phyloP scores from a whole-genome alignment of 2,113 vertebrate species.

The Vanacampus margaritifer region DNA sequence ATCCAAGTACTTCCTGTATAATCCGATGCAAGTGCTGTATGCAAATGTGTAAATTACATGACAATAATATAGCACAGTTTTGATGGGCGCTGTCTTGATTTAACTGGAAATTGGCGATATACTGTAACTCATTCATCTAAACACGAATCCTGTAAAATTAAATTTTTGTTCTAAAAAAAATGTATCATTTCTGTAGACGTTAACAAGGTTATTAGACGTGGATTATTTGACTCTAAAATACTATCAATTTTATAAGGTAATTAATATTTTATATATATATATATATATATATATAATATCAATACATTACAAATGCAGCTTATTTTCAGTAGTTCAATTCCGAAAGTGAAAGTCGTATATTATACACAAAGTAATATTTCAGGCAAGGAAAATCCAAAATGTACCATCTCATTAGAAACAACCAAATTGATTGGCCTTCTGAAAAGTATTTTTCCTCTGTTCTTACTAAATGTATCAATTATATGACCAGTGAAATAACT shows the following conservation, averaged over 20 bases:
- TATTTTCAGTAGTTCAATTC: too few species aligned
- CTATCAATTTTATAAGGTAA: neutral
- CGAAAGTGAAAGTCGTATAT: too few species aligned
- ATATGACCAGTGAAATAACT: neutral
- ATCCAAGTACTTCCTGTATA: neutral
- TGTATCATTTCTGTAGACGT: neutral
- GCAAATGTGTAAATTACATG: neutral
- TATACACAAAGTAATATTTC: too few species aligned
- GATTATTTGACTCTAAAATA: neutral
- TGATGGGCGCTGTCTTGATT: neutral
- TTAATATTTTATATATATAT: too few species aligned
- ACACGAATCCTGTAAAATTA: neutral
- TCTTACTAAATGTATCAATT: neutral
- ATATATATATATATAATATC: too few species aligned
- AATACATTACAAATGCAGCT: too few species aligned
- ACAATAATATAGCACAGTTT: neutral
- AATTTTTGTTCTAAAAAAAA: neutral
- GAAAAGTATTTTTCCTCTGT: neutral
- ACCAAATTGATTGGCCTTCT: neutral
- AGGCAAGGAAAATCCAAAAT: too few species aligned
- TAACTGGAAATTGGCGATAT: neutral
- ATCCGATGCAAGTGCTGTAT: neutral
- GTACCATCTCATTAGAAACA: too few species aligned
- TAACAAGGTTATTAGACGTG: neutral
- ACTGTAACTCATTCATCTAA: neutral